Base-by-base conservation (phyloP, 2,797 vertebrate genomes). In the Melanotaenia boesemani region DNA sequence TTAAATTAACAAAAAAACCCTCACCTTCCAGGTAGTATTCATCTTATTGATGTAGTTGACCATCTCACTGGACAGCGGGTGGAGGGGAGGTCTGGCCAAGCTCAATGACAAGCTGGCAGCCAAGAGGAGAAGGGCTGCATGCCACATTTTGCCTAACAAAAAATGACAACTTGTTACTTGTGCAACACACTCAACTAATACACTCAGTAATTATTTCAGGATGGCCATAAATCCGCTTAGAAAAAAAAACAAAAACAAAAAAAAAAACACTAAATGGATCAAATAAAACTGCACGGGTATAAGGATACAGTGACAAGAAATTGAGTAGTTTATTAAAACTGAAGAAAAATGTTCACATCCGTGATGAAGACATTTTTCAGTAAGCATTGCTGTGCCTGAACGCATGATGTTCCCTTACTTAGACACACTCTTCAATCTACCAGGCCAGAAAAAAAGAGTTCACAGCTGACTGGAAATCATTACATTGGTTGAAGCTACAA, bases 1-100 rank as follows among this genome's bases (percentile, higher is more conserved):
- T 8, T 5, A 7, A 24, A 12, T 5, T 20, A 18, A 62, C 6
- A 10, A 18, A 37, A 2, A 24, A 13, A 24, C 50, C 28, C 84
- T 91, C 81, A 98, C 98, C 95, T 86, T 95, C 98, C 98, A 99
- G 5, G 98, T 98, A 6, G 96, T 96, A 91, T 99, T 99, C 37
- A 93, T 76, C 62, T 97, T 97, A 85, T 99, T 99, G 87, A 99
- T 94, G 63, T 95, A 96, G 89, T 96, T 94, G 77, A 98, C 88
- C 95, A 99, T 93, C 13, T 98, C 97, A 0, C 50, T 83, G 0
- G 97, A 97, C 79, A 98, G 90, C 0, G 95, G 93, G 6, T 88
- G 81, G 16, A 96, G 91, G 50, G 32, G 77, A 5, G 95, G 94
- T 57, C 92, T 10, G 64, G 91, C 94, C 88, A 92, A 88, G 78